Evolutionary conservation across 2,113 vertebrate species (phyloP).

Genomic region (Microcebus murinus): DNA sequence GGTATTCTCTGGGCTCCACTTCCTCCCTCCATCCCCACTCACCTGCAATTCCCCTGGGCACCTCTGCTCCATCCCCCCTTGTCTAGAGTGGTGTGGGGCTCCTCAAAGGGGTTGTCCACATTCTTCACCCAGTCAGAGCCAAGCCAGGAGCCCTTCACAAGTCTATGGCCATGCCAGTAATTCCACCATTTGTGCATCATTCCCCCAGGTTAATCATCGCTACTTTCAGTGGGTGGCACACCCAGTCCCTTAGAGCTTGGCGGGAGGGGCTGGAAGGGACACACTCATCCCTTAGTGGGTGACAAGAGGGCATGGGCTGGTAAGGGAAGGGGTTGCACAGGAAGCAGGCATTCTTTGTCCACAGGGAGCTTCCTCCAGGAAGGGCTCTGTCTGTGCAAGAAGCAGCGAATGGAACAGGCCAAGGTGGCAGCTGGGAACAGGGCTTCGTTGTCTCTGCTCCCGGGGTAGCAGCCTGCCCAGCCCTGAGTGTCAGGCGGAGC

Average conservation of each 20-base stretch:
- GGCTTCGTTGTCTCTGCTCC: constrained; percentile 63
- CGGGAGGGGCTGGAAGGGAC: background rate
- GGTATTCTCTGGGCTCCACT: background rate
- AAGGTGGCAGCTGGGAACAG: constrained; percentile 75
- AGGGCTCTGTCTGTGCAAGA: background rate
- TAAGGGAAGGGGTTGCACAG: background rate
- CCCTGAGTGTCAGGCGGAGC: constrained; percentile 65
- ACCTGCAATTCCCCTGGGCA: background rate
- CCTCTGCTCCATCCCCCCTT: background rate
- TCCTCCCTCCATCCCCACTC: background rate
- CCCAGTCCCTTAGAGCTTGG: background rate
- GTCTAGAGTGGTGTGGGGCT: background rate
- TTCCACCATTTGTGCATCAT: background rate
- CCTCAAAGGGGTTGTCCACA: background rate
- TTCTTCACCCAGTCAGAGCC: background rate
- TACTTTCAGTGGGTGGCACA: background rate
- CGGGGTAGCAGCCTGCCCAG: constrained; percentile 26
- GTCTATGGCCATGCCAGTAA: background rate
- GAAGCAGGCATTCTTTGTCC: background rate
- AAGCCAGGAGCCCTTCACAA: background rate
- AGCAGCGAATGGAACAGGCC: background rate
- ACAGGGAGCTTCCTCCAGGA: constrained; percentile 17
- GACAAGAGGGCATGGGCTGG: background rate
- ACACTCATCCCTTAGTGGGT: background rate
- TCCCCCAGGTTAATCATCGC: background rate